Conservation (phyloP, 1,140 invertebrate species). For the Phymastichus coffea region DNA sequence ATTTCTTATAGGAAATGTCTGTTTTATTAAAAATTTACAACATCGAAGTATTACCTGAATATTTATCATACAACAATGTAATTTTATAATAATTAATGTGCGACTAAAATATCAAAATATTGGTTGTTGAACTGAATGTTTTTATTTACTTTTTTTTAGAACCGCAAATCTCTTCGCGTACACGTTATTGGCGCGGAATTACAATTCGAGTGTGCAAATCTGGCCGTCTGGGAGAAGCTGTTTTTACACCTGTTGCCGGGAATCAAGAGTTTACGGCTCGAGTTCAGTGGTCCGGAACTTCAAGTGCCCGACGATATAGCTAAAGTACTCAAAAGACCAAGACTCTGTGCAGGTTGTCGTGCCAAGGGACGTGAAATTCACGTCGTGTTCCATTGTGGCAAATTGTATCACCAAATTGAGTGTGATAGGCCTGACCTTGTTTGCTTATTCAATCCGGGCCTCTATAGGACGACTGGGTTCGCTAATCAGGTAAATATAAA, state of each 20-base stretch:
- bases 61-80: no score
- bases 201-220: constrained; percentile 67
- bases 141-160: constrained; percentile 34
- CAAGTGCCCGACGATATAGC: constrained; percentile 57
- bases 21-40: no score
- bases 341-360: constrained; percentile 56
- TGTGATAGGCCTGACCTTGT: constrained; percentile 59
- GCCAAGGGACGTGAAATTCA: constrained; percentile 49
- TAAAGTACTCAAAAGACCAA: constrained; percentile 54
- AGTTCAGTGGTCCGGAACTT: constrained; percentile 67
- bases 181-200: constrained; percentile 69
- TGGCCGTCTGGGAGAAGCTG: constrained; percentile 71
- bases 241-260: constrained; percentile 65
- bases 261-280: constrained; percentile 58
- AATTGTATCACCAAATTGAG: constrained; percentile 64
- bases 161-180: constrained; percentile 48
- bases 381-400: constrained; percentile 59
- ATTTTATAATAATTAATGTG: no score
- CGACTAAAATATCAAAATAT: no score
- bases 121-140: neutral
- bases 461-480: constrained; percentile 66
- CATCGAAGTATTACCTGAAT: no score
- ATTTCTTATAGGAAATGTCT: no score
- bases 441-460: constrained; percentile 71
- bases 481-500: constrained; percentile 19